Evolutionary conservation across 2,888 invertebrate species (phyloP).

Genomic region (Athalia rosae): DNA sequence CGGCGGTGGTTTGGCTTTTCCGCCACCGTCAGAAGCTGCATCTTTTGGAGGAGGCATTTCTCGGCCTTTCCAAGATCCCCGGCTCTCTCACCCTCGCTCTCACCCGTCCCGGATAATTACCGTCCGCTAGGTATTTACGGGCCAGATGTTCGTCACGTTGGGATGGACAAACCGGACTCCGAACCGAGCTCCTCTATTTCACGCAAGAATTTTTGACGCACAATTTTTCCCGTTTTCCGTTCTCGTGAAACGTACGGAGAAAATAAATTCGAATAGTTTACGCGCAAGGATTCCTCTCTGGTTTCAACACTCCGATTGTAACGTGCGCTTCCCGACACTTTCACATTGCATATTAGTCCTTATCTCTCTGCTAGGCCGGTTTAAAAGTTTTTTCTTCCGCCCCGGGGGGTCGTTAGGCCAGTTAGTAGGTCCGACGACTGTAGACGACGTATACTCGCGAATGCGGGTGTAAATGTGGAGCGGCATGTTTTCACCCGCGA

Average conservation of each 20-base stretch:
- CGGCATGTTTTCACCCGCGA: slow-evolving; percentile 49
- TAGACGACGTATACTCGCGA: background rate
- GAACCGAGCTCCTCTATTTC: background rate
- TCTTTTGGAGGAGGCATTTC: slow-evolving; percentile 3
- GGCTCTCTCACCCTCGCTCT: background rate
- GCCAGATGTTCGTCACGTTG: background rate
- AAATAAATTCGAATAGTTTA: background rate
- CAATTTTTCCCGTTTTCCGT: background rate
- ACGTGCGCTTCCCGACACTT: slow-evolving; percentile 20
- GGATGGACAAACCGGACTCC: background rate
- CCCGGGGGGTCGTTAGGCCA: slow-evolving; percentile 18
- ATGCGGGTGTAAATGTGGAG: slow-evolving; percentile 66
- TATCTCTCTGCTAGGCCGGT: background rate
- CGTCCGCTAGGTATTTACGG: slow-evolving; percentile 1
- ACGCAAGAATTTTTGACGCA: slow-evolving; percentile 27
- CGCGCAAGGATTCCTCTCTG: too few species aligned
- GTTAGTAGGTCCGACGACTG: slow-evolving; percentile 22
- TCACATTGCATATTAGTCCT: slow-evolving; percentile 9
- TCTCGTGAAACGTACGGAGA: background rate
- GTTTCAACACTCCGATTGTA: background rate
- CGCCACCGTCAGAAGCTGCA: background rate
- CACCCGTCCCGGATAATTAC: slow-evolving; percentile 3
- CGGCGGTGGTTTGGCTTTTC: background rate
- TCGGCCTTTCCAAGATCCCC: slow-evolving; percentile 14
- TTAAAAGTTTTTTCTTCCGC: slow-evolving; percentile 11